phyloP scores from a whole-genome alignment of 2,888 invertebrate species.

The Watsonalla binaria region DNA sequence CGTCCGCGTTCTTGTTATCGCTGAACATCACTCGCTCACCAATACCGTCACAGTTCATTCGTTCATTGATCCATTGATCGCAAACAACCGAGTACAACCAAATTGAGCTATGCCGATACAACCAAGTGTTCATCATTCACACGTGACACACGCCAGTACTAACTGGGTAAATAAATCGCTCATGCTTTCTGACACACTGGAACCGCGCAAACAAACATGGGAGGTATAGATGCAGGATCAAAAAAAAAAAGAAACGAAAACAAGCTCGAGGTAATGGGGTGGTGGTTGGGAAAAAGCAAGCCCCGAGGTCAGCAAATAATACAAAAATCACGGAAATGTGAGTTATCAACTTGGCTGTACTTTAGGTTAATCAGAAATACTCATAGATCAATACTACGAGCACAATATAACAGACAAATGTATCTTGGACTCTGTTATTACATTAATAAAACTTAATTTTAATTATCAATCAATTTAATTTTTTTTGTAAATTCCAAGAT shows the following conservation, averaged over 20 bases:
- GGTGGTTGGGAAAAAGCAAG: conserved; percentile 50
- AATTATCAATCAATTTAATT: too few species aligned
- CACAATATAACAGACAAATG: conserved; percentile 18
- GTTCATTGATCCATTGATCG: conserved; percentile 53
- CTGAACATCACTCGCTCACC: conserved; percentile 75
- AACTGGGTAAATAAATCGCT: conserved; percentile 7
- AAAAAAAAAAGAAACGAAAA: conserved; percentile 41
- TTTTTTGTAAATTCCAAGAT: neutral
- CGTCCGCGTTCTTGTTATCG: conserved; percentile 53
- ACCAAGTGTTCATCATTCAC: conserved; percentile 15
- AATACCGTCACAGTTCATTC: conserved; percentile 36
- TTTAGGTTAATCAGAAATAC: conserved; percentile 30
- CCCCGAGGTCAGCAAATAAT: conserved; percentile 59
- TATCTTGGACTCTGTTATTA: conserved; percentile 21
- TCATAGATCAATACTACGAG: conserved; percentile 3
- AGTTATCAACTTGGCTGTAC: conserved; percentile 69
- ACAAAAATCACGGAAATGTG: conserved; percentile 26
- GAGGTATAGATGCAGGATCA: conserved; percentile 46
- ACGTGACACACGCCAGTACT: conserved; percentile 19
- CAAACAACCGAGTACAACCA: conserved; percentile 73
- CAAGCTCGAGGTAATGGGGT: conserved; percentile 29
- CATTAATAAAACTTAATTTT: too few species aligned
- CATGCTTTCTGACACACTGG: conserved; percentile 22
- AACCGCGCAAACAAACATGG: conserved; percentile 37
- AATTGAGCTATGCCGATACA: conserved; percentile 44